These are phyloP conservation scores for Pipra filicauda DNA, from an alignment of 2,113 vertebrate species.

Conservation along the genomic window DNA sequence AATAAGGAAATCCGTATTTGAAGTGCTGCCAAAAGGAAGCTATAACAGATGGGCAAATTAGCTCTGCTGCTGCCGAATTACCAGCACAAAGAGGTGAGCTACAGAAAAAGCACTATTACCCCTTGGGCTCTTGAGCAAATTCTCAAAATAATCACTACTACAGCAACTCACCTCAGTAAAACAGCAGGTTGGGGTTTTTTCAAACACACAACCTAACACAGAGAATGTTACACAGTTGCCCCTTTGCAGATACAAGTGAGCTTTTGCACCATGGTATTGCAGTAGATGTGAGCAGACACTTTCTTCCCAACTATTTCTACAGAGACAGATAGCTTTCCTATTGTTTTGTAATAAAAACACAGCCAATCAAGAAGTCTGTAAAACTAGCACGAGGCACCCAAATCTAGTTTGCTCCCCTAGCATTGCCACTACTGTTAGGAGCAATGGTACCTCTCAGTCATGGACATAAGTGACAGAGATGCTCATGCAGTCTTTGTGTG, in stretches of 20 bases:
- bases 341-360: background rate
- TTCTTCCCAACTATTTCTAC: background rate
- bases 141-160: background rate
- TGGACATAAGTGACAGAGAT: background rate
- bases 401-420: background rate
- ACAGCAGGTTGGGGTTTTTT: background rate
- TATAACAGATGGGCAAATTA: background rate
- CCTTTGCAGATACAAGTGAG: fast-evolving
- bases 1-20: background rate
- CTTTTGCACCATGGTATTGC: background rate
- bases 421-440: background rate
- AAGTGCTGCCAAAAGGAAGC: background rate
- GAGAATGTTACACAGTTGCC: background rate
- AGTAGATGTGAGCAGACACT: background rate
- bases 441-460: background rate
- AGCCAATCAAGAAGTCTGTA: background rate
- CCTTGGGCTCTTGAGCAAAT: background rate
- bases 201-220: background rate
- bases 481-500: fast-evolving
- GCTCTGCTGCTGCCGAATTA: background rate
- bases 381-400: background rate
- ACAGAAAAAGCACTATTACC: background rate
- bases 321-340: background rate
- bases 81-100: background rate
- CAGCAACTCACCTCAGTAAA: background rate